Conservation (phyloP, 2,797 vertebrate species). For the Schizopygopsis malacanthus region DNA sequence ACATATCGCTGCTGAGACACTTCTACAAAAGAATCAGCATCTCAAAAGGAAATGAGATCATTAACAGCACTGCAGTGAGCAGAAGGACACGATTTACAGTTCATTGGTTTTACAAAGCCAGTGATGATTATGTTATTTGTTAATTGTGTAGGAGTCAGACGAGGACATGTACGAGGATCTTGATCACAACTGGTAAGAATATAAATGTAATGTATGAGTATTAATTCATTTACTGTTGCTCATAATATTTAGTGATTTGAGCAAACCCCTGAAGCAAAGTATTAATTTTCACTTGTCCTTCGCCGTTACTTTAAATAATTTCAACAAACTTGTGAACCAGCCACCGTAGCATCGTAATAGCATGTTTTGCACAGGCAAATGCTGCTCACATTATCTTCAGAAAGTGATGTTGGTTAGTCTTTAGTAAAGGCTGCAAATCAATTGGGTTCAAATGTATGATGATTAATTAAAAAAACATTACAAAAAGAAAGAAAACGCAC, state of each 20-base stretch:
- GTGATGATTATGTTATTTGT: not conserved
- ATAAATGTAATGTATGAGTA: not conserved
- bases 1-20: not conserved
- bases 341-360: not conserved
- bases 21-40: not conserved
- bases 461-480: not conserved
- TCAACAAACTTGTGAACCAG: not conserved
- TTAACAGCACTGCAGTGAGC: not conserved
- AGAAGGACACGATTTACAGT: not conserved
- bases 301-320: not conserved
- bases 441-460: not conserved
- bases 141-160: slow-evolving; percentile 57
- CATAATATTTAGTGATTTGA: not conserved
- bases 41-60: not conserved
- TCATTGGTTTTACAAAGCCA: not conserved
- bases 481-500: not conserved
- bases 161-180: slow-evolving; percentile 82
- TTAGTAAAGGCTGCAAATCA: not conserved
- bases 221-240: not conserved
- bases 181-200: slow-evolving; percentile 71
- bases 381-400: not conserved
- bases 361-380: not conserved
- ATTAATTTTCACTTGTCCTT: not conserved
- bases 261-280: not conserved
- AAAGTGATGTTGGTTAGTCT: not conserved